Conservation (phyloP, 2,797 vertebrate genomes). For the Mormyrops boulengeri region DNA sequence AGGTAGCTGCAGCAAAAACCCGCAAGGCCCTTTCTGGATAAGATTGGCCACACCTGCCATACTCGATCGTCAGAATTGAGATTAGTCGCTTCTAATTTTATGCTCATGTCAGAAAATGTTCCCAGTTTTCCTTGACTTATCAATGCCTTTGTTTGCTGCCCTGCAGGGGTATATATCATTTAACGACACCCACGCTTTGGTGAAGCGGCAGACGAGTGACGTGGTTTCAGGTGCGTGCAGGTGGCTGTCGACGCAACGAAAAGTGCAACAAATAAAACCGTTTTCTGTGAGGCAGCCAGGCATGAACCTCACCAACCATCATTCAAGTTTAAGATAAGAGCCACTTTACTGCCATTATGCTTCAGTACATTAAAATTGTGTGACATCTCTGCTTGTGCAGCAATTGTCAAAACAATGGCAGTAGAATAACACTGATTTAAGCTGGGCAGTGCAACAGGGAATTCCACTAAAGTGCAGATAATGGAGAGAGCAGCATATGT, state of each 20-base stretch:
- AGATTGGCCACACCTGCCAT: not conserved
- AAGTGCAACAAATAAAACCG: not conserved
- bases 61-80: not conserved
- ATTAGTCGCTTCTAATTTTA: not conserved
- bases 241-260: not conserved
- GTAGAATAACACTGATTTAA: not conserved
- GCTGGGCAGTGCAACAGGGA: not conserved
- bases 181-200: conserved; percentile 75
- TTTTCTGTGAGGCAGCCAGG: not conserved
- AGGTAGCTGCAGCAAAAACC: not conserved
- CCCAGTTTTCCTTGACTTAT: not conserved
- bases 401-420: not conserved
- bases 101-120: not conserved
- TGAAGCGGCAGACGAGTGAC: conserved; percentile 74
- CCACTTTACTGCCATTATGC: not conserved
- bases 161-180: conserved; percentile 80
- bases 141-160: not conserved
- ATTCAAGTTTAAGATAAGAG: not conserved
- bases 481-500: not conserved
- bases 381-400: not conserved
- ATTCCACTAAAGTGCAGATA: not conserved
- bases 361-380: not conserved
- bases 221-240: conserved; percentile 66
- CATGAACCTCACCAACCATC: not conserved
- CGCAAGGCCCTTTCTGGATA: not conserved